Percentiles rank a stretch among this genome's conserved stretches.
These are phyloP conservation scores for Alces alces DNA, from an alignment of 2,113 vertebrate genomes.

Conservation along the genomic window DNA sequence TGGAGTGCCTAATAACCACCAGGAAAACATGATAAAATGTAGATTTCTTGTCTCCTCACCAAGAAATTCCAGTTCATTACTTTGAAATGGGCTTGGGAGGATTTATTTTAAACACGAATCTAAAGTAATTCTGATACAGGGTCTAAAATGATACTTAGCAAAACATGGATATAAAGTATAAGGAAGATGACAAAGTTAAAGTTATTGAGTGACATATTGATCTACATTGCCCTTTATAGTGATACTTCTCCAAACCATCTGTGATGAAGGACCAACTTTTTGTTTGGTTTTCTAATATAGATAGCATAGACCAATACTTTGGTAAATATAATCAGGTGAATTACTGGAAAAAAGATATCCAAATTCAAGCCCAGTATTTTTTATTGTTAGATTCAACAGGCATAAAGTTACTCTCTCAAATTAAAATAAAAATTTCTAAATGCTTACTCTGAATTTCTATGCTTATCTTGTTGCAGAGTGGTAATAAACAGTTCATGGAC, in stretches of 20 bases:
- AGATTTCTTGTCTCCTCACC: background rate
- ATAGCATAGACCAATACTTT: background rate
- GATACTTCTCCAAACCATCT: background rate
- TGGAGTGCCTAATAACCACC: background rate
- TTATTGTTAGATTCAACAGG: conserved; percentile 1
- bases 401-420: background rate
- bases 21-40: background rate
- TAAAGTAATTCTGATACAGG: background rate
- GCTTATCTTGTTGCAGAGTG: background rate
- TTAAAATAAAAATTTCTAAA: background rate
- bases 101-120: background rate
- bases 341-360: background rate
- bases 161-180: background rate
- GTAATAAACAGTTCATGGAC: background rate
- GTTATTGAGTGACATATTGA: background rate
- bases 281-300: conserved; percentile 4
- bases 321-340: background rate
- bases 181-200: background rate
- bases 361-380: background rate
- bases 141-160: background rate
- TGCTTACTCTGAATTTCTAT: background rate
- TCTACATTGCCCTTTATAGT: background rate
- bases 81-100: background rate
- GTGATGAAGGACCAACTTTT: background rate
- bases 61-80: background rate